These are phyloP conservation scores for Bubo bubo DNA, from an alignment of 2,113 vertebrate species.

Conservation along the genomic window DNA sequence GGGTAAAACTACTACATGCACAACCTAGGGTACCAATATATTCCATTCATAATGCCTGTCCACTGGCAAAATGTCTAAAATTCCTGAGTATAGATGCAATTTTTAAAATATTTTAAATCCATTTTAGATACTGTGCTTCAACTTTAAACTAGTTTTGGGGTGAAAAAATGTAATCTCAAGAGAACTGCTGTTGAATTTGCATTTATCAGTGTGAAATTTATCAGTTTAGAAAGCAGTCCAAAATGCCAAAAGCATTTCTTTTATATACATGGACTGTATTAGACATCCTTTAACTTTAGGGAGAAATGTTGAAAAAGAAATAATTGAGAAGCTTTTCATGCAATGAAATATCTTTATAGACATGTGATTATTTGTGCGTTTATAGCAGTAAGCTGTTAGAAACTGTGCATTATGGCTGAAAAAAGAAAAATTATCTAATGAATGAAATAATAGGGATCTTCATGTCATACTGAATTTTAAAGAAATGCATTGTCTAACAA, in stretches of 20 bases:
- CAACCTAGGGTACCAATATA: too few relatives aligned
- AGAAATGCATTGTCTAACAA: background rate
- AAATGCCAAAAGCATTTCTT: background rate
- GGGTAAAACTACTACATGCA: background rate
- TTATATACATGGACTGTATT: background rate
- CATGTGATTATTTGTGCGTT: background rate
- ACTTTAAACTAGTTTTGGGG: background rate
- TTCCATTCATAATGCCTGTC: background rate
- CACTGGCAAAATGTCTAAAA: background rate
- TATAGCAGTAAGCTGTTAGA: background rate
- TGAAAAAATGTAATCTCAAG: background rate
- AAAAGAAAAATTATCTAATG: background rate
- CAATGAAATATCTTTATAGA: background rate
- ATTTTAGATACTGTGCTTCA: background rate
- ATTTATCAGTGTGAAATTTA: constrained; percentile 25
- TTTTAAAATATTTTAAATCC: background rate
- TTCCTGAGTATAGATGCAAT: background rate
- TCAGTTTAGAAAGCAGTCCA: constrained; percentile 30
- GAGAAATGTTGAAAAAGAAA: background rate
- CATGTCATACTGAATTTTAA: background rate
- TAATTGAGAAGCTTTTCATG: background rate
- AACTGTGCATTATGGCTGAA: background rate
- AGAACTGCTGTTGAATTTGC: constrained; percentile 45
- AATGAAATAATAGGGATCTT: background rate
- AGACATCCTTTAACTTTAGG: background rate